Percentiles rank a stretch among this genome's conserved stretches.
Conservation (phyloP, 2,113 vertebrate species). For the Callospermophilus lateralis region DNA sequence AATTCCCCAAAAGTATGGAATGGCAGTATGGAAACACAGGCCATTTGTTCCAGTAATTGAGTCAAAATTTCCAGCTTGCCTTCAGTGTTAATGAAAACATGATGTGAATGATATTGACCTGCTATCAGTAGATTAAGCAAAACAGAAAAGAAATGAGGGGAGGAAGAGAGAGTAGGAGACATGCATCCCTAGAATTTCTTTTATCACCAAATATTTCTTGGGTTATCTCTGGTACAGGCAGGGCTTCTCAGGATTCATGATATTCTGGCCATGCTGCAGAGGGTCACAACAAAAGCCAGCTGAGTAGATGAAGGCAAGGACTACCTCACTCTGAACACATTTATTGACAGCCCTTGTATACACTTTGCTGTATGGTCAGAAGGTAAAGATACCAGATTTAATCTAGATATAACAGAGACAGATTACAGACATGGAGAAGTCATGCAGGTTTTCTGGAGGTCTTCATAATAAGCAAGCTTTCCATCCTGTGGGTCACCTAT, state of each 20-base stretch:
- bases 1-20: not conserved
- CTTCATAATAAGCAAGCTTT: slow-evolving; percentile 26
- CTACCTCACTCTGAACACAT: not conserved
- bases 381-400: not conserved
- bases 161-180: not conserved
- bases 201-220: not conserved
- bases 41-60: not conserved
- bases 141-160: not conserved
- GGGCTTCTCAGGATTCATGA: not conserved
- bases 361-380: not conserved
- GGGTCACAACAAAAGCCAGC: not conserved
- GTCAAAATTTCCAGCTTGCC: not conserved
- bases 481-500: not conserved
- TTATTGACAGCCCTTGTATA: not conserved
- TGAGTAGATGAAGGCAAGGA: not conserved
- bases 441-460: not conserved
- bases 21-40: not conserved
- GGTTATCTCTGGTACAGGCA: not conserved
- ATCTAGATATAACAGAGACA: not conserved
- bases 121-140: not conserved
- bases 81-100: not conserved
- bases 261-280: not conserved
- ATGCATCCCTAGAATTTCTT: not conserved
- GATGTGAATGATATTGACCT: not conserved
- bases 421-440: not conserved